Conservation (phyloP, 2,888 invertebrate species). For the Dastarcus helophoroides region DNA sequence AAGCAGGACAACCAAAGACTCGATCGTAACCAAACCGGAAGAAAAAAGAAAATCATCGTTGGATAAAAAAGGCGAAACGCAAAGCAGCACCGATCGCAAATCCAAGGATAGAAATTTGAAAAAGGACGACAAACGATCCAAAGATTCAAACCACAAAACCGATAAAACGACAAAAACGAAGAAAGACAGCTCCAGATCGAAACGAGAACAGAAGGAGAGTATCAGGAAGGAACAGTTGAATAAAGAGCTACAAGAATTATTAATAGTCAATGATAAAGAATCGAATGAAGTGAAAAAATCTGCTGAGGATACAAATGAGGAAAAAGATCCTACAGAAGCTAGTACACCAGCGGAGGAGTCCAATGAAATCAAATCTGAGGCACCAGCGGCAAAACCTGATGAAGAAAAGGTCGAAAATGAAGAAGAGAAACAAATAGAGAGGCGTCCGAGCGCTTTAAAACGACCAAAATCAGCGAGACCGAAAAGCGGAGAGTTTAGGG, state of each 20-base stretch:
- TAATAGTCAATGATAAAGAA: conserved; percentile 6
- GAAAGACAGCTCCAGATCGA: no score
- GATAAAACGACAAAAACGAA: conserved; percentile 2
- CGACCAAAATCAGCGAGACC: conserved; percentile 32
- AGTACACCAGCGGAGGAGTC: conserved; percentile 5
- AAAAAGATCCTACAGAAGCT: conserved; percentile 8
- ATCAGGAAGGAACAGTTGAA: no score
- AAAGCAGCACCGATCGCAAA: conserved; percentile 6
- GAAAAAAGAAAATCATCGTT: conserved; percentile 7
- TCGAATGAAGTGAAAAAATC: conserved; percentile 6
- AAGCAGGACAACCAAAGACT: conserved; percentile 8
- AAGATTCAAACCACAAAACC: conserved; percentile 3
- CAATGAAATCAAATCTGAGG: conserved; percentile 5
- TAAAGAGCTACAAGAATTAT: conserved; percentile 8
- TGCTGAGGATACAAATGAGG: conserved; percentile 7
- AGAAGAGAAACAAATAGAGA: neutral
- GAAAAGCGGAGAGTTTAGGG: conserved; percentile 23
- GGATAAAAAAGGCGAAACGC: conserved; percentile 8
- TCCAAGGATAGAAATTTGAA: conserved; percentile 9
- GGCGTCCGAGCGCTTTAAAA: conserved; percentile 7
- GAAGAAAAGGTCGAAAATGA: conserved; percentile 1
- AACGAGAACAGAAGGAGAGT: no score
- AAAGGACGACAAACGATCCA: conserved; percentile 10
- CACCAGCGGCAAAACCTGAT: conserved; percentile 3
- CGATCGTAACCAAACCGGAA: conserved; percentile 6